Conservation (phyloP, 2,888 invertebrate genomes). For the Rambutsinella grinnellia region DNA sequence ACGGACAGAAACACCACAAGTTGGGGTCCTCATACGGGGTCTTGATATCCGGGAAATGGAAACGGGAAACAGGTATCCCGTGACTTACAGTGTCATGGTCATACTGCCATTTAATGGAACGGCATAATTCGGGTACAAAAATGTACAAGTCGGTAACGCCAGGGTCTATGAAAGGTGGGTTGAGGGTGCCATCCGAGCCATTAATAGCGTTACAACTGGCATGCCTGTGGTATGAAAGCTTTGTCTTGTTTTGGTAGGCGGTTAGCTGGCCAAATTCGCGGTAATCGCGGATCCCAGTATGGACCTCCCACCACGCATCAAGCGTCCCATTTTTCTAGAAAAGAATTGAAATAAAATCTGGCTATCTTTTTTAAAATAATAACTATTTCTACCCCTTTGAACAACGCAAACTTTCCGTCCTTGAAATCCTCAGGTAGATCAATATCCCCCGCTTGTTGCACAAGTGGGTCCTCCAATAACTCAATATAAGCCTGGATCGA, state of each 20-base stretch:
- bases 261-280: constrained; percentile 36
- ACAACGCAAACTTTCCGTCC: constrained; percentile 52
- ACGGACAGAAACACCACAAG: constrained; percentile 50
- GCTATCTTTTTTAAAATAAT: not conserved
- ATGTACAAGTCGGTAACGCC: constrained; percentile 35
- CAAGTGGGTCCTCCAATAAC: constrained; percentile 32
- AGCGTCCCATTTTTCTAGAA: constrained; percentile 53
- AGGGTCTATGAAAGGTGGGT: constrained; percentile 52
- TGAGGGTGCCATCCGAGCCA: constrained; percentile 42
- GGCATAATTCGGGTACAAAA: constrained; percentile 43
- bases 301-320: constrained; percentile 50
- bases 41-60: constrained; percentile 41
- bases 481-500: constrained; percentile 55
- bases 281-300: constrained; percentile 27
- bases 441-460: constrained; percentile 40
- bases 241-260: constrained; percentile 35
- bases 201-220: constrained; percentile 58
- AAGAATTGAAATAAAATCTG: not conserved
- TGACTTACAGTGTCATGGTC: constrained; percentile 5
- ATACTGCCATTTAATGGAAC: constrained; percentile 43
- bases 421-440: constrained; percentile 38
- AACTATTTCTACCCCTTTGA: constrained; percentile 46
- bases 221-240: constrained; percentile 36
- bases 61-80: constrained; percentile 40
- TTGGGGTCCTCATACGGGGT: constrained; percentile 41